phyloP scores from a whole-genome alignment of 2,797 vertebrate genomes.

The Halcyon leucocephala region DNA sequence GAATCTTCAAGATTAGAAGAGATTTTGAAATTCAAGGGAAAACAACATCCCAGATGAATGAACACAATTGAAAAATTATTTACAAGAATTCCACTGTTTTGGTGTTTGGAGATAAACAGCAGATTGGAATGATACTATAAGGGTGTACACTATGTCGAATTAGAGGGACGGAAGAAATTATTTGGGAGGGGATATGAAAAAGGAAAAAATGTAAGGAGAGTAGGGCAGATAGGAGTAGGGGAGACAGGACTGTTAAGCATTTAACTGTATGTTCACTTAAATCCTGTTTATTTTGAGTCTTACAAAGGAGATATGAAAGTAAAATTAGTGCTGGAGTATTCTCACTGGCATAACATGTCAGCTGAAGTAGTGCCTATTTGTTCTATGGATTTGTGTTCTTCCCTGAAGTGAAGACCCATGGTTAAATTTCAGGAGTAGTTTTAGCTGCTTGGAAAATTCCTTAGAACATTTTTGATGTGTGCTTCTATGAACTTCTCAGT shows the following conservation, averaged over 20 bases:
- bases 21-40: neutral
- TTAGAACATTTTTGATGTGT: neutral
- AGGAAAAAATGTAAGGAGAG: neutral
- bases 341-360: neutral
- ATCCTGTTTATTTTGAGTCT: neutral
- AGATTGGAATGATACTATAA: neutral
- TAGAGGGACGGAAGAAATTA: neutral
- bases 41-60: neutral
- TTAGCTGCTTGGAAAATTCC: neutral
- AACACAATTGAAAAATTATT: neutral
- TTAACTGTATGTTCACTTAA: neutral
- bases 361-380: neutral
- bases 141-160: fast-evolving
- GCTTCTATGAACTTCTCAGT: neutral
- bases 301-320: neutral
- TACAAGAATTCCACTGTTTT: neutral
- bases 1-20: neutral
- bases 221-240: neutral
- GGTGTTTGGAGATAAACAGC: neutral
- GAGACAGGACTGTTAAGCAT: neutral
- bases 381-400: neutral
- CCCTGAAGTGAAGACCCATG: neutral
- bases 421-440: neutral
- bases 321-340: neutral
- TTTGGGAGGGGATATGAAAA: neutral